Conservation (phyloP, 2,113 vertebrate species). For the Cisticola juncidis region DNA sequence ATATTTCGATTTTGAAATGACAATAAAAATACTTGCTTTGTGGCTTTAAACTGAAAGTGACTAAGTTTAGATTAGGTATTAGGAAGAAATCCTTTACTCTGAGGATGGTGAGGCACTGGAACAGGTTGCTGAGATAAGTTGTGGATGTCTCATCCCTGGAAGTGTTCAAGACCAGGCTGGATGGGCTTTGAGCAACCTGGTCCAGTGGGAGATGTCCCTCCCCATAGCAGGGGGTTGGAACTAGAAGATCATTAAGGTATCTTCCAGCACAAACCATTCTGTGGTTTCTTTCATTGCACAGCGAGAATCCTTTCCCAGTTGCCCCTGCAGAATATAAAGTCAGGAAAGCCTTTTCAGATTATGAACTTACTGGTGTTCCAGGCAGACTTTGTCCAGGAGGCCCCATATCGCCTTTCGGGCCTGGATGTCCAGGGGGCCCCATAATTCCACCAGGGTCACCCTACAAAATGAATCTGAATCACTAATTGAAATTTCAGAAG, state of each 20-base stretch:
- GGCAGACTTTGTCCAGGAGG: slow-evolving; percentile 77
- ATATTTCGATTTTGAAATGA: neutral
- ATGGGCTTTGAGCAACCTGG: neutral
- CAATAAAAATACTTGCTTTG: neutral
- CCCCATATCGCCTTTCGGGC: slow-evolving; percentile 91
- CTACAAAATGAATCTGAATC: slow-evolving; percentile 65
- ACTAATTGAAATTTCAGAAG: neutral
- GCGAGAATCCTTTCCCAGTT: neutral
- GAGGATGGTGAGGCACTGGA: neutral
- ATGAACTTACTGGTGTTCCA: slow-evolving; percentile 76
- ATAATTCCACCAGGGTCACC: slow-evolving; percentile 83
- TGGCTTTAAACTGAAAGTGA: neutral
- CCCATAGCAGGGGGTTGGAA: neutral
- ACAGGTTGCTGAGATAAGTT: neutral
- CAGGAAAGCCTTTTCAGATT: neutral
- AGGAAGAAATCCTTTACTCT: neutral
- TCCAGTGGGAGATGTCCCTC: neutral
- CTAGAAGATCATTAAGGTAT: neutral
- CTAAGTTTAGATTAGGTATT: neutral
- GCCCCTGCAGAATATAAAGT: neutral
- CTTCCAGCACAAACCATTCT: neutral
- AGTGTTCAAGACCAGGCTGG: neutral
- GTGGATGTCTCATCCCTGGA: neutral
- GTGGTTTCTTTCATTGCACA: neutral
- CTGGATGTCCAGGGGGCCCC: slow-evolving; percentile 83